phyloP scores from a whole-genome alignment of 2,113 vertebrate species.

The Empidonax traillii region DNA sequence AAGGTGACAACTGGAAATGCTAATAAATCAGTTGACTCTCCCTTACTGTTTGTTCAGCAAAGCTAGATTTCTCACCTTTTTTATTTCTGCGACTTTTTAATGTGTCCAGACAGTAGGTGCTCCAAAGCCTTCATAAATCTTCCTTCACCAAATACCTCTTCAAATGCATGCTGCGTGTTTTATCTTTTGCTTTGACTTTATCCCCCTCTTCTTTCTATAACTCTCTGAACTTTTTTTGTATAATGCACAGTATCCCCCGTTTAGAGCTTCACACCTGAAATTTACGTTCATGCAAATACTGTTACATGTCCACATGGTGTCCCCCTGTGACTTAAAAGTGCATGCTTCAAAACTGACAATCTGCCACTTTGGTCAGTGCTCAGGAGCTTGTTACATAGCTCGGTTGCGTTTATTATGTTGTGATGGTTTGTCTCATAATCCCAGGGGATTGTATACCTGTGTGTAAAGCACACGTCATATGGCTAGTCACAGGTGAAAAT shows the following conservation, averaged over 20 bases:
- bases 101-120: background rate
- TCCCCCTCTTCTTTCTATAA: background rate
- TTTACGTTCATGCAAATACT: background rate
- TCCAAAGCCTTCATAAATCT: background rate
- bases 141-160: background rate
- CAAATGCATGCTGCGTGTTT: background rate
- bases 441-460: background rate
- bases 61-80: background rate
- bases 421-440: background rate
- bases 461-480: rapidly evolving
- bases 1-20: background rate
- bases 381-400: background rate
- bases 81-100: background rate
- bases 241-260: background rate
- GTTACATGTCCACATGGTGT: background rate
- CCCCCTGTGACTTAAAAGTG: background rate
- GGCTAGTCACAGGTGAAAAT: background rate
- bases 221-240: background rate
- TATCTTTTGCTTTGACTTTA: background rate
- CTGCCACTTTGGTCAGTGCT: background rate
- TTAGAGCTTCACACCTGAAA: background rate
- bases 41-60: background rate
- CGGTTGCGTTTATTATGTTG: rapidly evolving
- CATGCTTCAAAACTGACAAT: background rate
- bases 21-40: background rate